Percentiles rank a stretch among this genome's conserved stretches.
Evolutionary conservation across 2,113 vertebrate species (phyloP).

Genomic region (Equus przewalskii): DNA sequence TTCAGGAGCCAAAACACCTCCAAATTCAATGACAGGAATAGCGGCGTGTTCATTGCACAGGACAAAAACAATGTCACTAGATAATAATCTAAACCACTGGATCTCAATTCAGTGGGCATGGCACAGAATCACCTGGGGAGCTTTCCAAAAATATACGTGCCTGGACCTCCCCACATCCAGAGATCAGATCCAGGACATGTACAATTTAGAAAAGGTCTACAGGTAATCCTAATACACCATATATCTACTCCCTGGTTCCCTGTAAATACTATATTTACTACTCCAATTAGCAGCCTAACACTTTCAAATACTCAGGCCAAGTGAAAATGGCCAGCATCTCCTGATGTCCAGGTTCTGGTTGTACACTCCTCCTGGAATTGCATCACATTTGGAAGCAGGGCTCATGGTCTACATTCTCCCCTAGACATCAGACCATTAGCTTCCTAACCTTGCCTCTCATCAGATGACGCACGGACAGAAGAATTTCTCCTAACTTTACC

Average conservation of each 20-base stretch:
- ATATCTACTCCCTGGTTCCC: neutral
- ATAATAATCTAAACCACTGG: neutral
- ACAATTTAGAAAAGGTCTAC: neutral
- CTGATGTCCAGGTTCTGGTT: neutral
- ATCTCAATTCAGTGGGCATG: neutral
- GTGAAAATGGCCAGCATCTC: neutral
- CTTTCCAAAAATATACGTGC: neutral
- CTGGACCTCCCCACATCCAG: neutral
- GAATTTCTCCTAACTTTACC: neutral
- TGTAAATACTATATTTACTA: neutral
- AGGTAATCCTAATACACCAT: neutral
- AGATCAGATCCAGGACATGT: neutral
- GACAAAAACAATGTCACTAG: neutral
- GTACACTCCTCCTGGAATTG: neutral
- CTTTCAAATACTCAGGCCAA: neutral
- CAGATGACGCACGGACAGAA: neutral
- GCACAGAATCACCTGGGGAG: neutral
- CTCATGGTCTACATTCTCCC: neutral
- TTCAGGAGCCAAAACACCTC: neutral
- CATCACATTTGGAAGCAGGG: neutral
- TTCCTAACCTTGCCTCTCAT: neutral
- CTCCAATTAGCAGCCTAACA: neutral
- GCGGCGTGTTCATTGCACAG: rapidly evolving
- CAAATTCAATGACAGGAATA: neutral
- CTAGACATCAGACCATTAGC: neutral